Percentiles rank a stretch among this genome's conserved stretches.
Conservation (phyloP, 2,113 vertebrate species). For the Scomber scombrus region DNA sequence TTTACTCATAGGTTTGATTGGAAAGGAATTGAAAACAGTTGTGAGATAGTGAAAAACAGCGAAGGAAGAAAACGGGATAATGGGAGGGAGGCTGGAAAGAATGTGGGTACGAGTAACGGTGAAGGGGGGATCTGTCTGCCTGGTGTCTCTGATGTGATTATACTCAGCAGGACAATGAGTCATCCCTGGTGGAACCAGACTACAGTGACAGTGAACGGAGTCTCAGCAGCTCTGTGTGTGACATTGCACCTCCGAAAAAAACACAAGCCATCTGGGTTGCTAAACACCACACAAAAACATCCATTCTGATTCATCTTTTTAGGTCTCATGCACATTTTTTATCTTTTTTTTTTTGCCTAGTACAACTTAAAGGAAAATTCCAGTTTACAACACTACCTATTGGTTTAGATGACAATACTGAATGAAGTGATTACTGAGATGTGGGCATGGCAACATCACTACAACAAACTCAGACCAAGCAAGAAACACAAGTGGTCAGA, state of each 20-base stretch:
- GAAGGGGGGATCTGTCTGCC: slow-evolving; percentile 19
- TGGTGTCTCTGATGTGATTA: slow-evolving; percentile 63
- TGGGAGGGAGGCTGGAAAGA: background rate
- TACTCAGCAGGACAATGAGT: slow-evolving; percentile 71
- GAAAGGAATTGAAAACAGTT: background rate
- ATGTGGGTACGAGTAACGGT: background rate
- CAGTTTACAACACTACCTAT: background rate
- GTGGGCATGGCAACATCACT: background rate
- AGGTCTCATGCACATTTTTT: background rate
- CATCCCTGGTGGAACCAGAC: slow-evolving; percentile 66
- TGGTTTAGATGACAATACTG: background rate
- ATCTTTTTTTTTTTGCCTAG: background rate
- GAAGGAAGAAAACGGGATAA: background rate
- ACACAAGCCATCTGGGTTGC: slow-evolving; percentile 67
- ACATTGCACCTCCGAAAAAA: slow-evolving; percentile 65
- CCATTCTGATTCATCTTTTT: slow-evolving; percentile 16
- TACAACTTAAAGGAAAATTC: background rate
- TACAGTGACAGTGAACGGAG: slow-evolving; percentile 50
- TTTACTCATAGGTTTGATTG: slow-evolving; percentile 17
- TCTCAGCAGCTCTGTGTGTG: slow-evolving; percentile 65
- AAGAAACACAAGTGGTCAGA: background rate
- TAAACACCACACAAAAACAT: slow-evolving; percentile 28
- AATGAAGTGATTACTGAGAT: background rate
- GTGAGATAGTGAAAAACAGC: background rate
- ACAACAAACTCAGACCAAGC: background rate